phyloP scores from a whole-genome alignment of 2,888 invertebrate genomes.

The Synergus itoensis region DNA sequence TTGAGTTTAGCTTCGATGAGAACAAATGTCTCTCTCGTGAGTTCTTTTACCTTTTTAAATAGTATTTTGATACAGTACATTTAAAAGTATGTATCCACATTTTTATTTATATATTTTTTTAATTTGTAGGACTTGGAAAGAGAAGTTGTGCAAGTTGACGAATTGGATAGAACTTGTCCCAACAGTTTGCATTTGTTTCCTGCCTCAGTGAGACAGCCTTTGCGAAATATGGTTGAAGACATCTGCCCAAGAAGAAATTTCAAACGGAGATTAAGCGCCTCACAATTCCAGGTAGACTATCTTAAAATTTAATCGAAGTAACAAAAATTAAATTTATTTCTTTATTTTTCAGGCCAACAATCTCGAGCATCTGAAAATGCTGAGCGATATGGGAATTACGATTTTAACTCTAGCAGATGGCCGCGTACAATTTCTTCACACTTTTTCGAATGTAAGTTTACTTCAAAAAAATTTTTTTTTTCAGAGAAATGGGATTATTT shows the following conservation, averaged over 20 bases:
- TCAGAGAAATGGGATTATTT: slow-evolving; percentile 6
- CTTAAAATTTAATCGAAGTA: background rate
- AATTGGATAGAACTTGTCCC: slow-evolving; percentile 89
- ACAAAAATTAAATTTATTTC: slow-evolving; percentile 52
- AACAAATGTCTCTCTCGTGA: slow-evolving; percentile 80
- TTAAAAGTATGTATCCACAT: background rate
- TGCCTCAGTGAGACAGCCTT: slow-evolving; percentile 89
- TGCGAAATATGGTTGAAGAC: slow-evolving; percentile 91
- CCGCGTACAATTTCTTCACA: slow-evolving; percentile 94
- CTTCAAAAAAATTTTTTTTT: slow-evolving; percentile 7
- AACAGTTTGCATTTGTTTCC: slow-evolving; percentile 91
- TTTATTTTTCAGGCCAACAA: slow-evolving; percentile 84
- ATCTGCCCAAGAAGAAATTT: slow-evolving; percentile 84
- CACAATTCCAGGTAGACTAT: slow-evolving; percentile 82
- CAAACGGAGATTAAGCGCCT: slow-evolving; percentile 83
- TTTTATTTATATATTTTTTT: slow-evolving; percentile 35
- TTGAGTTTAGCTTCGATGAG: slow-evolving; percentile 86
- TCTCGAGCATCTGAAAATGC: slow-evolving; percentile 90
- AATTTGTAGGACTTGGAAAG: slow-evolving; percentile 69
- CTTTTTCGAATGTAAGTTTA: slow-evolving; percentile 88
- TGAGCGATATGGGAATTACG: slow-evolving; percentile 97
- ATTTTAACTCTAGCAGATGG: slow-evolving; percentile 94
- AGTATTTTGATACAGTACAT: no score
- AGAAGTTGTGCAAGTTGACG: slow-evolving; percentile 79
- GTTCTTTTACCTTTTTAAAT: slow-evolving; percentile 60